Conservation (phyloP, 2,888 invertebrate genomes). For the Euspilapteryx auroguttella region DNA sequence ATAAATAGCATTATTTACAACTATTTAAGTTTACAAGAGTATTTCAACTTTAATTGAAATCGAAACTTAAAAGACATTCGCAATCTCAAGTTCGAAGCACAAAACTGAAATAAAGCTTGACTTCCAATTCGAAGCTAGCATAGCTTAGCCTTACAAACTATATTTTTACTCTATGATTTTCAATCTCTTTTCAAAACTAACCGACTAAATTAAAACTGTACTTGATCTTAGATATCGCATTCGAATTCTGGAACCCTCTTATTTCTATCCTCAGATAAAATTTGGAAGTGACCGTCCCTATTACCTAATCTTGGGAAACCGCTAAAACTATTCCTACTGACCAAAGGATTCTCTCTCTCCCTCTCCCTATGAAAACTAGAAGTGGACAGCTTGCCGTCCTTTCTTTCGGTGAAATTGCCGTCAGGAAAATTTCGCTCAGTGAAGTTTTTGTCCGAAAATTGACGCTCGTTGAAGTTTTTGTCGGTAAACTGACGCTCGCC, state of each 20-base stretch:
- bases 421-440: conserved; percentile 15
- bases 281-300: conserved; percentile 41
- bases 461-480: conserved; percentile 30
- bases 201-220: not conserved
- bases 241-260: conserved; percentile 66
- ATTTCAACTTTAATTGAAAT: conserved; percentile 19
- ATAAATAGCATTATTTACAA: conserved; percentile 43
- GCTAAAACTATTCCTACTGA: conserved; percentile 52
- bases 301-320: conserved; percentile 45
- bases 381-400: conserved; percentile 48
- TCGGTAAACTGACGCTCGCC: conserved; percentile 38
- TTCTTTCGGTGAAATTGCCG: conserved; percentile 26
- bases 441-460: conserved; percentile 7
- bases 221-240: conserved; percentile 55
- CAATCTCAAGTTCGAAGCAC: not conserved
- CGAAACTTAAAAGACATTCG: too few species aligned
- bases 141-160: not conserved
- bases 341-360: conserved; percentile 33
- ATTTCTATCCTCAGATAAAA: conserved; percentile 47
- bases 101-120: not conserved
- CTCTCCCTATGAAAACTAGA: conserved; percentile 46
- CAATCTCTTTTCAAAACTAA: not conserved
- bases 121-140: too few species aligned
- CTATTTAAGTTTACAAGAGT: conserved; percentile 17
- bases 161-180: not conserved